Conservation (phyloP, 2,113 vertebrate species). For the Lamprotornis superbus region DNA sequence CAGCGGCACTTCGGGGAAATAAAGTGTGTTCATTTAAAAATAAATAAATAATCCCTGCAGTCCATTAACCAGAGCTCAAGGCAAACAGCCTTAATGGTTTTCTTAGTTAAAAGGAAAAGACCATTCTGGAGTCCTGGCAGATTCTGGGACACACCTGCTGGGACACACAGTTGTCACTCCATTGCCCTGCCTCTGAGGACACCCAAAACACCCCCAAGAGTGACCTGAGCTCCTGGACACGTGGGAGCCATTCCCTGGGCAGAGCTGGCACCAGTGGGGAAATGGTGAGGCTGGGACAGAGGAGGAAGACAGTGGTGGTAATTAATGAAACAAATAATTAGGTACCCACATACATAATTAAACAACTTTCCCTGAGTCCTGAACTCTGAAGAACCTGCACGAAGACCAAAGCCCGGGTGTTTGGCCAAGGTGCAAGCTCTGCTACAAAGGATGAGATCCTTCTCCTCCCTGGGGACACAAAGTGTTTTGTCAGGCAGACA, state of each 20-base stretch:
- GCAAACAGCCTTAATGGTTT: conserved; percentile 40
- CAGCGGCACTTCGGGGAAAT: conserved; percentile 59
- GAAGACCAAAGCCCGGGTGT: not conserved
- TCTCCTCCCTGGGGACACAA: not conserved
- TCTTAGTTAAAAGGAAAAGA: conserved; percentile 47
- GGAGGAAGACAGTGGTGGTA: not conserved
- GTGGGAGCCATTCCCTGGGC: fast-evolving
- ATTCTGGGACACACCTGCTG: not conserved
- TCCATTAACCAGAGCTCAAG: conserved; percentile 57
- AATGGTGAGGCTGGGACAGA: fast-evolving
- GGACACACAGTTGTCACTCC: fast-evolving
- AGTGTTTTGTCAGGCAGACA: not conserved
- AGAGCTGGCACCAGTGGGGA: fast-evolving
- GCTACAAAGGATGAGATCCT: fast-evolving
- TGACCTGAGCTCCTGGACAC: fast-evolving
- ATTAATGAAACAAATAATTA: not conserved
- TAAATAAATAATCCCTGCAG: conserved; percentile 48
- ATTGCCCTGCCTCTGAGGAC: fast-evolving
- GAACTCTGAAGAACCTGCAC: fast-evolving
- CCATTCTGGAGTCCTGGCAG: not conserved
- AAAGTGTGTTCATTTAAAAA: conserved; percentile 48
- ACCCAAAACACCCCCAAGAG: fast-evolving
- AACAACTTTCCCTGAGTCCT: fast-evolving
- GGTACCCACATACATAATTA: not conserved
- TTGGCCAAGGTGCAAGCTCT: not conserved